These are phyloP conservation scores for Zonotrichia leucophrys DNA, from an alignment of 2,113 vertebrate species.

Conservation along the genomic window DNA sequence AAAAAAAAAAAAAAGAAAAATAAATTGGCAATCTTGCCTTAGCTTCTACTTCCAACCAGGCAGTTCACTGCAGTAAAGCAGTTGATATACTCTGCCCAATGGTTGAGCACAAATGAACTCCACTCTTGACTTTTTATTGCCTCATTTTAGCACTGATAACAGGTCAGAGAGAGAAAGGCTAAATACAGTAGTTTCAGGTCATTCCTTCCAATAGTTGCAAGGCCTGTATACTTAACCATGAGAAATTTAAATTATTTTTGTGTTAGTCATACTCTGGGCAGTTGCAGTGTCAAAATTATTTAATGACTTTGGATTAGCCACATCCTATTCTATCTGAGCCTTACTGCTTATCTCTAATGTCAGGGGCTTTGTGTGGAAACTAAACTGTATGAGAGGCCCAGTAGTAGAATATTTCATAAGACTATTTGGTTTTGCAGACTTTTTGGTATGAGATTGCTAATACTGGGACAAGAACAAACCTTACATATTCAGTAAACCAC, in stretches of 20 bases:
- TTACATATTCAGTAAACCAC: background rate
- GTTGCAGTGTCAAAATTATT: background rate
- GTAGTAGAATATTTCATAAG: background rate
- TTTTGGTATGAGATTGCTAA: background rate
- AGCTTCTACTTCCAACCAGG: background rate
- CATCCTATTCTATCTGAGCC: background rate
- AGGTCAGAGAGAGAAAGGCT: background rate
- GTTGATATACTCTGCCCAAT: background rate
- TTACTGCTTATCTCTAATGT: background rate
- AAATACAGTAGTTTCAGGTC: background rate
- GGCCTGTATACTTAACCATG: background rate
- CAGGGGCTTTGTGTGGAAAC: background rate
- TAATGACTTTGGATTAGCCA: background rate
- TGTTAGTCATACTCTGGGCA: background rate
- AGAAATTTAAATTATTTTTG: background rate
- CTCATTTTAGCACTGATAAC: background rate
- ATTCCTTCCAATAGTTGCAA: background rate
- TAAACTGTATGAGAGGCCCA: background rate
- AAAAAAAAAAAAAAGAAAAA: background rate
- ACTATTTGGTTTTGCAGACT: background rate
- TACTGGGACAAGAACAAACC: background rate
- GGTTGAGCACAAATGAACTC: background rate
- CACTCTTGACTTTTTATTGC: background rate
- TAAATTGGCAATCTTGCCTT: background rate
- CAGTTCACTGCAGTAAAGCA: background rate